Conservation (phyloP, 2,113 vertebrate genomes). For the Prietella phreatophila region DNA sequence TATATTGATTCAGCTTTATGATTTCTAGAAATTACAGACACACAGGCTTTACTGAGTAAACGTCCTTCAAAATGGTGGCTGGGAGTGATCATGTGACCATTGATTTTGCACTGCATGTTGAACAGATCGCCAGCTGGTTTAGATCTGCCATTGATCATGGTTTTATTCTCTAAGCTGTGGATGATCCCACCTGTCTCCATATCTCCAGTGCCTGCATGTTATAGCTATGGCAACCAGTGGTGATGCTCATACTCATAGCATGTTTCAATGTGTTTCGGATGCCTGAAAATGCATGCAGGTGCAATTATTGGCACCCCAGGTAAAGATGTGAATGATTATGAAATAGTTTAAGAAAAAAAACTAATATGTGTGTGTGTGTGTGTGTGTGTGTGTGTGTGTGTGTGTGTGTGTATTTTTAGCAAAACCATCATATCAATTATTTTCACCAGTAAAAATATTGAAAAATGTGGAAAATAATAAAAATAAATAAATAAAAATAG, state of each 20-base stretch:
- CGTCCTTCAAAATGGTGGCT: background rate
- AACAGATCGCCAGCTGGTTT: background rate
- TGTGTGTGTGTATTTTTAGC: background rate
- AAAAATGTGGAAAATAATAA: background rate
- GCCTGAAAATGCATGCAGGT: background rate
- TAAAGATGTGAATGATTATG: background rate
- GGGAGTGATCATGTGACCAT: conserved; percentile 1
- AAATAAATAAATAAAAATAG: too few relatives aligned
- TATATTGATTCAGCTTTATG: background rate
- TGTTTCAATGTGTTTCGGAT: background rate
- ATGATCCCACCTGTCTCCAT: conserved; percentile 20
- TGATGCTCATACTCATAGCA: background rate
- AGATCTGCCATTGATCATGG: background rate
- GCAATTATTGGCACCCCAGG: background rate
- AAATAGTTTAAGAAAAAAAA: too few relatives aligned
- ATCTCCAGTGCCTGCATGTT: background rate
- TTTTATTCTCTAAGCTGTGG: conserved; percentile 8
- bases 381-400: too few relatives aligned
- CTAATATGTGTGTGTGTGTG: too few relatives aligned
- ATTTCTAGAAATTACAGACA: background rate
- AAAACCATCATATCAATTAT: background rate
- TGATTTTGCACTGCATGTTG: conserved; percentile 21
- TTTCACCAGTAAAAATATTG: background rate
- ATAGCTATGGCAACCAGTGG: background rate
- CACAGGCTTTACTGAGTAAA: background rate